phyloP scores from a whole-genome alignment of 2,888 invertebrate genomes.

The Antitype chi region DNA sequence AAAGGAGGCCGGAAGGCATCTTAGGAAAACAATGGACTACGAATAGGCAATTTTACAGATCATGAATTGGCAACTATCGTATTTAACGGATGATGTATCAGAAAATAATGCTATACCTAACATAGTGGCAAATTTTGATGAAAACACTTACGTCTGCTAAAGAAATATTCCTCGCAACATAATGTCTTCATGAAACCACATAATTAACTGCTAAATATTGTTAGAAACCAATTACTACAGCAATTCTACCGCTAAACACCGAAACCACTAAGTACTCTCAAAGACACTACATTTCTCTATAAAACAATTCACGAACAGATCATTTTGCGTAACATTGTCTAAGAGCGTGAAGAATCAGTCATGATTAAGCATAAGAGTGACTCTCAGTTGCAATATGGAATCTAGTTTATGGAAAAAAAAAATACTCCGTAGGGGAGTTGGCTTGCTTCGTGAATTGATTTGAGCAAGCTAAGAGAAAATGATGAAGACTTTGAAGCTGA shows the following conservation, averaged over 20 bases:
- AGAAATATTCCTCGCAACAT: background rate
- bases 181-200: background rate
- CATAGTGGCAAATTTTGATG: too few species aligned
- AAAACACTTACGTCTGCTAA: too few species aligned
- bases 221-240: background rate
- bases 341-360: slow-evolving; percentile 42
- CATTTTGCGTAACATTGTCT: slow-evolving; percentile 6
- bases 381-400: slow-evolving; percentile 50
- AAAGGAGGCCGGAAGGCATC: background rate
- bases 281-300: background rate
- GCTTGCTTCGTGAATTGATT: slow-evolving; percentile 24
- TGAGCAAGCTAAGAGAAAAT: background rate
- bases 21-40: background rate
- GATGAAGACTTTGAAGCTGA: background rate
- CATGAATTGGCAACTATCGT: background rate
- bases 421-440: slow-evolving; percentile 17
- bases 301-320: slow-evolving; percentile 7
- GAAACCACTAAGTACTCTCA: background rate
- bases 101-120: background rate
- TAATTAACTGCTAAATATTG: background rate
- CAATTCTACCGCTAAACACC: background rate
- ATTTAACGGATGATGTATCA: background rate
- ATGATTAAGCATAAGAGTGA: slow-evolving; percentile 52
- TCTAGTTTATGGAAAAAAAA: slow-evolving; percentile 53
- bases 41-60: background rate